A percentile compares a stretch with the other conserved stretches of the same genome.
Conservation (phyloP, 2,113 vertebrate genomes). For the Hemichromis elongatus region DNA sequence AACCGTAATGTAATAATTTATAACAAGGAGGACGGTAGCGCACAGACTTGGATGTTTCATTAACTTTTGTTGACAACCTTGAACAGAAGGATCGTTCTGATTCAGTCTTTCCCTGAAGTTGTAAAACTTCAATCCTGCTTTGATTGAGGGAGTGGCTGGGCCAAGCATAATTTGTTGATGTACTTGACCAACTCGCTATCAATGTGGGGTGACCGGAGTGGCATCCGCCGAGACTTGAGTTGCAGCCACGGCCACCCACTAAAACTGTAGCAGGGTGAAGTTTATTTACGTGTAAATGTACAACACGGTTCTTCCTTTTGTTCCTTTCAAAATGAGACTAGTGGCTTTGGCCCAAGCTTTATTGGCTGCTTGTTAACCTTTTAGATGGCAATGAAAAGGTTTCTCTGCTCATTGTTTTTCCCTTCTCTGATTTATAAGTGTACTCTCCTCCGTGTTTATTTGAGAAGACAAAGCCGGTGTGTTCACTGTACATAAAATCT, state of each 20-base stretch:
- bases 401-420: constrained; percentile 46
- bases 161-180: neutral
- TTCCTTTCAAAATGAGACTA: constrained; percentile 20
- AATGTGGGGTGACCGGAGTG: neutral
- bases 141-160: neutral
- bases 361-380: constrained; percentile 69
- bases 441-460: constrained; percentile 9
- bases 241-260: neutral
- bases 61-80: neutral
- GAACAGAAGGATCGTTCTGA: neutral
- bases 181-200: neutral
- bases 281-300: neutral
- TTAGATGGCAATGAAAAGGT: constrained; percentile 62
- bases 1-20: neutral
- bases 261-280: neutral
- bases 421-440: constrained; percentile 32
- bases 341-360: constrained; percentile 39
- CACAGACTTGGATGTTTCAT: neutral
- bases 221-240: neutral
- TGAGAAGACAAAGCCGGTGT: neutral
- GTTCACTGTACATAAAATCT: neutral
- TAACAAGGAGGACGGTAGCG: neutral
- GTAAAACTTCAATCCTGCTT: neutral
- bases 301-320: neutral
- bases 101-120: neutral